Percentiles rank a stretch among this genome's conserved stretches.
These are phyloP conservation scores for Aricia agestis DNA, from an alignment of 1,140 invertebrate genomes.

Conservation along the genomic window DNA sequence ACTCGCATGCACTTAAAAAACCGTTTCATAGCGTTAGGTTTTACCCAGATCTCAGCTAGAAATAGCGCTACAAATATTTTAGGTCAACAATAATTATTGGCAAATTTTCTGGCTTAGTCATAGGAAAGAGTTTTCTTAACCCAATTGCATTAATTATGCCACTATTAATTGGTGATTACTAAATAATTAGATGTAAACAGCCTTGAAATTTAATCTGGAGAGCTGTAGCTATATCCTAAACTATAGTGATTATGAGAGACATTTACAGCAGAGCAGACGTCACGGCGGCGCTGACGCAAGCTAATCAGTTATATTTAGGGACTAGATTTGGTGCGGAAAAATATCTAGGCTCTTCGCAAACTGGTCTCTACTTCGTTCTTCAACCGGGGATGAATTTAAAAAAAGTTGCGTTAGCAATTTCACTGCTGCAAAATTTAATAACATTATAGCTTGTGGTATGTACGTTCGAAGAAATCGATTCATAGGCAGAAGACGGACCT, in stretches of 20 bases:
- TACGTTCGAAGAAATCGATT: too few species aligned
- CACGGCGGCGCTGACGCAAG: conserved; percentile 6
- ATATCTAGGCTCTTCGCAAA: background rate
- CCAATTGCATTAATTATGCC: background rate
- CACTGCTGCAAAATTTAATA: too few species aligned
- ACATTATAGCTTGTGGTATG: too few species aligned
- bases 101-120: background rate
- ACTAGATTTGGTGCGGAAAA: background rate
- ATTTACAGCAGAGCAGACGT: conserved; percentile 6
- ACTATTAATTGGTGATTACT: background rate
- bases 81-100: background rate
- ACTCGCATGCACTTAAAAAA: background rate
- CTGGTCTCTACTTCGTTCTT: background rate
- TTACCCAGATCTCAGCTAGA: conserved; percentile 2
- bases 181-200: background rate
- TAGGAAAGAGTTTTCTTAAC: conserved; percentile 1
- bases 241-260: conserved; percentile 8
- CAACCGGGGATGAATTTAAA: too few species aligned
- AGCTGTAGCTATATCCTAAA: background rate
- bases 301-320: conserved; percentile 15
- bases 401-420: too few species aligned
- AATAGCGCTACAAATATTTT: background rate
- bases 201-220: background rate
- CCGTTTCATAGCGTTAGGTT: background rate
- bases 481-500: too few species aligned